phyloP scores from a whole-genome alignment of 2,888 invertebrate species.

The Volucella inanis region DNA sequence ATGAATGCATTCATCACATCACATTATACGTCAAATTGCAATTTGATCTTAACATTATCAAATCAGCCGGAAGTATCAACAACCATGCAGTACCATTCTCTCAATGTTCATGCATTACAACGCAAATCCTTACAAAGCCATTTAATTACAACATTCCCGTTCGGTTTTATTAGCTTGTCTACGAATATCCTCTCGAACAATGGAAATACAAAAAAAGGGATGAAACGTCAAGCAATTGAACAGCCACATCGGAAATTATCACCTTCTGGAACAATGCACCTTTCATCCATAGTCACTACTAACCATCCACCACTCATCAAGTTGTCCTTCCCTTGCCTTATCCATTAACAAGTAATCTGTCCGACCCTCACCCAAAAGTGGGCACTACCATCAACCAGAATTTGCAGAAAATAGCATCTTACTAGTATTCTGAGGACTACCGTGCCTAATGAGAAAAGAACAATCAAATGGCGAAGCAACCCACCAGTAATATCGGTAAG shows the following conservation, averaged over 20 bases:
- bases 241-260: slow-evolving; percentile 75
- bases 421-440: slow-evolving; percentile 61
- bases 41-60: slow-evolving; percentile 65
- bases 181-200: slow-evolving; percentile 36
- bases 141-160: slow-evolving; percentile 73
- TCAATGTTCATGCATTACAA: slow-evolving; percentile 54
- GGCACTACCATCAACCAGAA: slow-evolving; percentile 3
- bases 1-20: slow-evolving; percentile 66
- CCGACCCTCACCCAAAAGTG: slow-evolving; percentile 61
- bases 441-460: slow-evolving; percentile 75
- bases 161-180: slow-evolving; percentile 65
- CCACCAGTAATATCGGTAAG: slow-evolving; percentile 69
- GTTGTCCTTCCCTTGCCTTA: slow-evolving; percentile 11
- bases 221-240: slow-evolving; percentile 73
- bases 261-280: slow-evolving; percentile 74
- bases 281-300: slow-evolving; percentile 35
- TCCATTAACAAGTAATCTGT: slow-evolving; percentile 72
- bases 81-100: slow-evolving; percentile 2
- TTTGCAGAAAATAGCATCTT: slow-evolving; percentile 69
- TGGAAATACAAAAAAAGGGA: slow-evolving; percentile 59
- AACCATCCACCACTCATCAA: not conserved
- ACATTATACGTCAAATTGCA: slow-evolving; percentile 70
- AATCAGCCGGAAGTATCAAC: slow-evolving; percentile 71
- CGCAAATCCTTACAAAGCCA: slow-evolving; percentile 74
- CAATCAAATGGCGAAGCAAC: slow-evolving; percentile 67